Evolutionary conservation across 1,140 invertebrate species (phyloP).

Genomic region (Micrasema longulum): DNA sequence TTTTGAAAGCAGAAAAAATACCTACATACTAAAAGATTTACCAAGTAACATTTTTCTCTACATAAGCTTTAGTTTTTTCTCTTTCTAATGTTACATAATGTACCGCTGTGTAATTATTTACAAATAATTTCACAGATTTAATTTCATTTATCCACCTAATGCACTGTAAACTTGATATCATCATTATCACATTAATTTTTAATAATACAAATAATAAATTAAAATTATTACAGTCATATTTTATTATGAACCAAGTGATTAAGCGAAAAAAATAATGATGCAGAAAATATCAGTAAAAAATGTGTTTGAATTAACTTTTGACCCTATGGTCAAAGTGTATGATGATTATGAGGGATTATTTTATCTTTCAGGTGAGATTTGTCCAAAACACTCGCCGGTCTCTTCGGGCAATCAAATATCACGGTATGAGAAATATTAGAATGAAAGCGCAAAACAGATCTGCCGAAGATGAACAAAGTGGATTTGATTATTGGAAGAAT

Average conservation of each 20-base stretch:
- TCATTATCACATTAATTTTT: too few species aligned
- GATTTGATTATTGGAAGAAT: constrained; percentile 5
- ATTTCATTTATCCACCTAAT: too few species aligned
- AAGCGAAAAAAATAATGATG: not conserved
- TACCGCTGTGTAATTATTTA: too few species aligned
- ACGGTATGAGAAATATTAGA: constrained; percentile 63
- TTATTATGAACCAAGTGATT: not conserved
- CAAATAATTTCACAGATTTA: too few species aligned
- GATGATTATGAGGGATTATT: not conserved
- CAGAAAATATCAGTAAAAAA: not conserved
- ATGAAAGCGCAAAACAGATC: constrained; percentile 44
- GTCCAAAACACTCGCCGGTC: constrained; percentile 66
- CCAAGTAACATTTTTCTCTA: too few species aligned
- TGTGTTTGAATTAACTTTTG: not conserved
- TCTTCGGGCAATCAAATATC: constrained; percentile 65
- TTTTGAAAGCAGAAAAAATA: too few species aligned
- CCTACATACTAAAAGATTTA: too few species aligned
- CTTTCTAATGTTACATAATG: too few species aligned
- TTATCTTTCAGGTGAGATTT: constrained; percentile 62
- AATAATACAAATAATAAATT: too few species aligned
- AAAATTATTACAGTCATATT: too few species aligned
- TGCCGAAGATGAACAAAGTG: not conserved
- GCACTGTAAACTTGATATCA: too few species aligned
- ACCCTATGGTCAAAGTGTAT: not conserved
- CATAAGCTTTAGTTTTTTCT: too few species aligned